Evolutionary conservation across 2,113 vertebrate genomes (phyloP).

Genomic region (Pseudopodoces humilis): DNA sequence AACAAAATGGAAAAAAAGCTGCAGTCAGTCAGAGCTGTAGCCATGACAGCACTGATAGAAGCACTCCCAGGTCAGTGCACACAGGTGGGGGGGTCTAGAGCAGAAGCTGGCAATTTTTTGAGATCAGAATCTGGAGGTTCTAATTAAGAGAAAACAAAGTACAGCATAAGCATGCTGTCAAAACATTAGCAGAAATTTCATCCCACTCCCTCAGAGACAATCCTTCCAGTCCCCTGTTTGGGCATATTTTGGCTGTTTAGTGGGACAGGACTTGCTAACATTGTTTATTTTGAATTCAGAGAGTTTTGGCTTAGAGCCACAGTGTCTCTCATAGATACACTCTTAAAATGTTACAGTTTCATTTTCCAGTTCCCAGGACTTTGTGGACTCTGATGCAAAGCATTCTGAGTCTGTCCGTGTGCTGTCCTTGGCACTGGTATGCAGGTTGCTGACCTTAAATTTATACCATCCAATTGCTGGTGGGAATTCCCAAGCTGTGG

Average conservation of each 20-base stretch:
- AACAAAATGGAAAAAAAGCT: conserved; percentile 59
- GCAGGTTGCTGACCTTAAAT: not conserved
- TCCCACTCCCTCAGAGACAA: not conserved
- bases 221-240: not conserved
- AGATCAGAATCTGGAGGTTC: not conserved
- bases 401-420: not conserved
- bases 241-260: not conserved
- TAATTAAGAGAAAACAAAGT: not conserved
- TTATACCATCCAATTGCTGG: not conserved
- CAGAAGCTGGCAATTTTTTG: not conserved
- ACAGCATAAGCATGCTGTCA: not conserved
- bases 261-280: not conserved
- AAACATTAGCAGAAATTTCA: not conserved
- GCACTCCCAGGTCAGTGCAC: conserved; percentile 14
- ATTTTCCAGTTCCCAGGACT: conserved; percentile 55
- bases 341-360: not conserved
- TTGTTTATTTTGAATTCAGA: conserved; percentile 52
- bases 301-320: conserved; percentile 5
- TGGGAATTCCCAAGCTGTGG: conserved; percentile 19
- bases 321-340: not conserved
- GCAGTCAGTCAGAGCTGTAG: not conserved
- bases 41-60: not conserved
- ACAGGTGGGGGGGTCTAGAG: not conserved
- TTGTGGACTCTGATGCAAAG: not conserved
- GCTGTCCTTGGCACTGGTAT: conserved; percentile 21